Percentiles rank a stretch among this genome's conserved stretches.
phyloP scores from a whole-genome alignment of 2,797 vertebrate genomes.

The Thamnophis elegans region DNA sequence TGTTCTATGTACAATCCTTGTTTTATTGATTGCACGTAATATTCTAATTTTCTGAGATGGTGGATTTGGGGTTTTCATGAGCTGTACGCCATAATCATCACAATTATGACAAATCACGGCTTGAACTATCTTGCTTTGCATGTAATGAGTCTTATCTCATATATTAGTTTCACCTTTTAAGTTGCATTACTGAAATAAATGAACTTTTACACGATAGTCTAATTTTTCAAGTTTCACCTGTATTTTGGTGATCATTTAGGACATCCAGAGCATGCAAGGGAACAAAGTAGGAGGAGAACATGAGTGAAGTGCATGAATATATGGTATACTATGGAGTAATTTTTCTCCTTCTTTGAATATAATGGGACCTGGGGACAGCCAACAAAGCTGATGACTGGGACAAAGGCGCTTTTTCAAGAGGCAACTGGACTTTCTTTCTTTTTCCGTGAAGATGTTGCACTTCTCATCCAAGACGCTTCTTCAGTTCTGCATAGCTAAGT shows the following conservation, averaged over 20 bases:
- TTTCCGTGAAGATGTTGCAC: not conserved
- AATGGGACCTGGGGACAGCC: not conserved
- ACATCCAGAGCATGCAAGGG: not conserved
- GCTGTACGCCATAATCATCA: too few species aligned
- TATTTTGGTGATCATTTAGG: not conserved
- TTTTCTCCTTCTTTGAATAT: not conserved
- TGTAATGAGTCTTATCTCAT: too few species aligned
- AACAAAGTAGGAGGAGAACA: not conserved
- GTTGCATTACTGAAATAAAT: too few species aligned
- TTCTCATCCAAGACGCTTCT: not conserved
- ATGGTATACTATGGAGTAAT: not conserved
- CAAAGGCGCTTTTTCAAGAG: not conserved
- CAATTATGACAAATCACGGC: too few species aligned
- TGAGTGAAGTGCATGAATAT: not conserved
- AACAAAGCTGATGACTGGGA: not conserved
- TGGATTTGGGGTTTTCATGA: too few species aligned
- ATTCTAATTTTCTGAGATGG: too few species aligned
- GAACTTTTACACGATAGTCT: too few species aligned
- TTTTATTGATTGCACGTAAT: too few species aligned
- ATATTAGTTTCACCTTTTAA: too few species aligned
- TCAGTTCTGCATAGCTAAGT: not conserved
- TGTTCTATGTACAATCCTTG: too few species aligned
- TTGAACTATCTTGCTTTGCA: too few species aligned
- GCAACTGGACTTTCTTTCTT: not conserved
- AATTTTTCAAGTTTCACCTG: too few species aligned